A percentile compares a stretch with the other conserved stretches of the same genome.
These are phyloP conservation scores for Ostrea denselamellosa DNA, from an alignment of 1,140 invertebrate genomes.

Conservation along the genomic window DNA sequence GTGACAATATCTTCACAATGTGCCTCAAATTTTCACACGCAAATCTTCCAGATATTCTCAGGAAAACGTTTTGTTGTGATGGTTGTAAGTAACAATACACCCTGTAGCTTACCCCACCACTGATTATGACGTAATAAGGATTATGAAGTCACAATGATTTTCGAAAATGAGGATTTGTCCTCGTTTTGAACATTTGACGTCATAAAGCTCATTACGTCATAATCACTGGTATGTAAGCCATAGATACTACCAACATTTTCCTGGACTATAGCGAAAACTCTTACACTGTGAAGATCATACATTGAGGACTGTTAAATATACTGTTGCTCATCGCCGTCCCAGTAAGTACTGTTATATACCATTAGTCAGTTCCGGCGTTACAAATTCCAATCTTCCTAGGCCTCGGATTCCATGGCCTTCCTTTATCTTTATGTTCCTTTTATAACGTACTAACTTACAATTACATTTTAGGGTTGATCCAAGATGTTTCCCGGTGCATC, in stretches of 20 bases:
- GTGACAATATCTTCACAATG: too few species aligned
- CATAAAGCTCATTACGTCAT: not conserved
- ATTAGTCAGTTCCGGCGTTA: not conserved
- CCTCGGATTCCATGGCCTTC: not conserved
- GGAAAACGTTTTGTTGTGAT: too few species aligned
- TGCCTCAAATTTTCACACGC: too few species aligned
- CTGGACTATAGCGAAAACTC: not conserved
- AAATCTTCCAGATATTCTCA: too few species aligned
- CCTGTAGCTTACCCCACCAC: too few species aligned
- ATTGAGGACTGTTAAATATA: not conserved
- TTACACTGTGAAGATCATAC: not conserved
- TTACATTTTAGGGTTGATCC: not conserved
- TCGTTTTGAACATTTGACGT: not conserved
- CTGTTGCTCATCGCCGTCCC: not conserved
- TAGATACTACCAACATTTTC: not conserved
- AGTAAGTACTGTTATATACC: not conserved
- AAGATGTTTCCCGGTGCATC: not conserved
- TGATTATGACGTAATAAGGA: too few species aligned
- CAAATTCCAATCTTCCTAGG: not conserved
- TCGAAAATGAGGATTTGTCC: not conserved
- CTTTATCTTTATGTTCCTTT: not conserved
- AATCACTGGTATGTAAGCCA: not conserved
- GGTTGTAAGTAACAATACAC: too few species aligned
- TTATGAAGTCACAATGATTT: too few species aligned
- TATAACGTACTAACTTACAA: not conserved